Percentiles rank a stretch among this genome's conserved stretches.
These are phyloP conservation scores for Sipunculus nudus DNA, from an alignment of 2,888 invertebrate genomes.

Conservation along the genomic window DNA sequence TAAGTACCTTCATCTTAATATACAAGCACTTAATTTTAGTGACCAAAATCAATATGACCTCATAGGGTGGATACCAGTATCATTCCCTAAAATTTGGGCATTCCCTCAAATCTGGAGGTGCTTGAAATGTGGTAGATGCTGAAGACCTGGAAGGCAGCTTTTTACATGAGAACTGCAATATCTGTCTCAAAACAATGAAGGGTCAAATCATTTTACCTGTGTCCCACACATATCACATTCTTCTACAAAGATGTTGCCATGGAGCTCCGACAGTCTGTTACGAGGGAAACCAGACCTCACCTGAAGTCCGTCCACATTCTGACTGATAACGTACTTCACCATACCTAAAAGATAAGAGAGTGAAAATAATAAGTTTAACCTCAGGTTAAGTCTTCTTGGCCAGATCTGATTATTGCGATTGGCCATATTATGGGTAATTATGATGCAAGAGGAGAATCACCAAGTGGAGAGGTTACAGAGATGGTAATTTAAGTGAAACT, in stretches of 20 bases:
- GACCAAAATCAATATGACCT: too few species aligned
- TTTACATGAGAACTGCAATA: too few species aligned
- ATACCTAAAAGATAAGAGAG: conserved; percentile 54
- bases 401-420: too few species aligned
- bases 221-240: conserved; percentile 84
- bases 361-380: neutral
- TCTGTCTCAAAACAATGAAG: too few species aligned
- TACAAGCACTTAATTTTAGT: too few species aligned
- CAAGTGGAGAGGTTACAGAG: neutral
- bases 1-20: too few species aligned
- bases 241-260: conserved; percentile 98
- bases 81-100: too few species aligned
- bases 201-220: conserved; percentile 55
- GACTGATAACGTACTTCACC: conserved; percentile 89
- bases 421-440: neutral
- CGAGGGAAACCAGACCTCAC: conserved; percentile 86
- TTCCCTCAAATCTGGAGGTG: too few species aligned
- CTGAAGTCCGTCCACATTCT: conserved; percentile 98
- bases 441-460: neutral
- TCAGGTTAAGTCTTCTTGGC: too few species aligned
- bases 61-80: too few species aligned
- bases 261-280: conserved; percentile 86
- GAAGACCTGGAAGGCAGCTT: too few species aligned
- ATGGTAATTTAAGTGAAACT: neutral
- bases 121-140: too few species aligned